Conservation (phyloP, 2,797 vertebrate species). For the Malacoctenus gilli region DNA sequence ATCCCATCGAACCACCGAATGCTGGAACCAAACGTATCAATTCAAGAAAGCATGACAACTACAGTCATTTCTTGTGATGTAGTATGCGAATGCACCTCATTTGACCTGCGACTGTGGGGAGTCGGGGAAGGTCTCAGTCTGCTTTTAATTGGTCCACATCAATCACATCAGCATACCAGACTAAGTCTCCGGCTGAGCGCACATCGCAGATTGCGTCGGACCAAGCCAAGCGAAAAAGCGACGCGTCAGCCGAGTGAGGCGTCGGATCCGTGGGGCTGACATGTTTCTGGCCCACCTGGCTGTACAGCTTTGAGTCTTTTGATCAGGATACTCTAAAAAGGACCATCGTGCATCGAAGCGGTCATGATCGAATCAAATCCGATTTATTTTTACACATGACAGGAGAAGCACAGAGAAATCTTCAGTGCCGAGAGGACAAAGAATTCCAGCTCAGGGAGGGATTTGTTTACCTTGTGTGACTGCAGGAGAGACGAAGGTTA, state of each 20-base stretch:
- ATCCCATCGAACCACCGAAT: too few species aligned
- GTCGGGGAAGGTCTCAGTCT: slow-evolving; percentile 15
- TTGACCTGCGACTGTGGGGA: slow-evolving; percentile 13
- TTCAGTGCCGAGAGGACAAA: not conserved
- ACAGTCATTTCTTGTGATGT: too few species aligned
- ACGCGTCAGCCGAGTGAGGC: slow-evolving; percentile 37
- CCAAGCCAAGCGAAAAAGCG: slow-evolving; percentile 43
- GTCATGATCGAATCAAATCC: too few species aligned
- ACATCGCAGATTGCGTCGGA: slow-evolving; percentile 18
- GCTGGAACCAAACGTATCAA: too few species aligned
- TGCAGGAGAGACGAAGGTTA: not conserved
- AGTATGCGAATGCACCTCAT: not conserved
- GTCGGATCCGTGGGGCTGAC: slow-evolving; percentile 24
- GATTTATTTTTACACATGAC: too few species aligned
- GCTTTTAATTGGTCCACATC: slow-evolving; percentile 34
- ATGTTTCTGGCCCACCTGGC: slow-evolving; percentile 40
- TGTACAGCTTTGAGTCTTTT: too few species aligned
- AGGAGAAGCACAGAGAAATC: not conserved
- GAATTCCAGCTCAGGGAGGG: slow-evolving; percentile 4
- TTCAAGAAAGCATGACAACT: too few species aligned
- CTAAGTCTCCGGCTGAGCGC: slow-evolving; percentile 11
- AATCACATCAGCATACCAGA: slow-evolving; percentile 20
- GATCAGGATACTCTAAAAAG: too few species aligned
- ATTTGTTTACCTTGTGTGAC: slow-evolving; percentile 3
- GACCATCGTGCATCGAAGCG: slow-evolving; percentile 11